Conservation (phyloP, 2,797 vertebrate species). For the Tangara arthus region DNA sequence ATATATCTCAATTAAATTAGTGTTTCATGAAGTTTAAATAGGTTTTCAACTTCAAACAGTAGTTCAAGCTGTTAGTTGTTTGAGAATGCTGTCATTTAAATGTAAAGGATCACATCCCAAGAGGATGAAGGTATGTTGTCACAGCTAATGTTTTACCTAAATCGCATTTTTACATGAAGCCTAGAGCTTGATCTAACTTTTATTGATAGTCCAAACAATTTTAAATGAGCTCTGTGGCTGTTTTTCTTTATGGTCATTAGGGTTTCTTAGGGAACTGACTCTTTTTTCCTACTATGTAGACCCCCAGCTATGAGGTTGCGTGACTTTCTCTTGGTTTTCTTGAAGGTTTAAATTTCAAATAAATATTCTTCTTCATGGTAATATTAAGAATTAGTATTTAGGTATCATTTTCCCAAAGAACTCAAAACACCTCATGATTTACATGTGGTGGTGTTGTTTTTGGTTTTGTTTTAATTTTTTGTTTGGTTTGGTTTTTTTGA, state of each 20-base stretch:
- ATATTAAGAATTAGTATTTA: not conserved
- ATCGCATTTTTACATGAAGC: not conserved
- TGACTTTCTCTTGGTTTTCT: not conserved
- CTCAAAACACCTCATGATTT: not conserved
- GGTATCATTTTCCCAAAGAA: not conserved
- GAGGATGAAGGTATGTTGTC: not conserved
- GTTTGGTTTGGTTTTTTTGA: not conserved
- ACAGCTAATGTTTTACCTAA: not conserved
- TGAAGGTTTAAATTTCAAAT: not conserved
- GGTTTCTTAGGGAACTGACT: not conserved
- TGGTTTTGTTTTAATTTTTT: not conserved
- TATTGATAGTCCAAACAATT: not conserved
- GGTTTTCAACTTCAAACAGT: not conserved
- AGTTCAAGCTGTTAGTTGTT: not conserved
- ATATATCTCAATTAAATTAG: not conserved
- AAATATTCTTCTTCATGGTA: not conserved
- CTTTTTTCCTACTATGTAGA: not conserved
- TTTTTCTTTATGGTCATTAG: not conserved
- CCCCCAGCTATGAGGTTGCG: not conserved
- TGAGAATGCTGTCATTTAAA: not conserved
- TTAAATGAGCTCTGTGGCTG: not conserved
- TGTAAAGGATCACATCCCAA: not conserved
- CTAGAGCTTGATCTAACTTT: not conserved
- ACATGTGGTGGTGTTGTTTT: not conserved
- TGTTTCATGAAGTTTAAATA: not conserved